Evolutionary conservation across 35 echinoderm and acorn worm species (phyloP), one percentile per base, ranked within the genome.

Genomic region (Ophiothrix spiculata): DNA sequence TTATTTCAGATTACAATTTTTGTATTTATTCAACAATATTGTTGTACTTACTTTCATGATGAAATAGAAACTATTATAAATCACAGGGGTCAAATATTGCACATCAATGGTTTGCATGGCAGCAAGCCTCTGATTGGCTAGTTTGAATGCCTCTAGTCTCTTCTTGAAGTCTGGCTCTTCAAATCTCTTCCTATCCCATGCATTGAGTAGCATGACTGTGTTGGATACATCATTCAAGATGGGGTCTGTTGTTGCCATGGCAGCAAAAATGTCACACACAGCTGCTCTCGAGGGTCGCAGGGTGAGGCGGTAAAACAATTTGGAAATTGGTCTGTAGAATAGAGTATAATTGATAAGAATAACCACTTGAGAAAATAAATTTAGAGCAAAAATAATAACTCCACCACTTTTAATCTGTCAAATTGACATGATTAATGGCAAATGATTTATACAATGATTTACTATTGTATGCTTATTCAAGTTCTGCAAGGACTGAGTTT

Each of bases 21-120:
- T 32, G 37, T n/a, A 29, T 1, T 54, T 21, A 54, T 11, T 54
- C 45, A 69, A 69, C 60, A 69, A 56, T 82, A 21, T 56, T 82
- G 4, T 19, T 75, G 33, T 79, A 28, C 63, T 63, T 69, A 98
- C 95, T 83, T 94, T 98, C 42, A 93, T 64, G 29, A 98, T 91
- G 75, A 98, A 94, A 73, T 91, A 94, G 95, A 98, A 94, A 46
- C 88, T 88, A 38, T 94, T 98, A 36, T 94, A 80, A 38, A 98
- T 77, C 37, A 98, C 56, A 33, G 89, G 85, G 35, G 88, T 85
- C 36, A 94, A 56, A 40, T 89, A 91, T 15, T 36, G 77, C 64
- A 90, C 39, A 31, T 99, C 82, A 25, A 99, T 38, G 1, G 77
- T 69, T 73, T 79, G 63, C 77, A 83, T 92, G 6, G 76, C 49